Base-by-base conservation (phyloP, 2,888 invertebrate species). In the Andrena marginata region DNA sequence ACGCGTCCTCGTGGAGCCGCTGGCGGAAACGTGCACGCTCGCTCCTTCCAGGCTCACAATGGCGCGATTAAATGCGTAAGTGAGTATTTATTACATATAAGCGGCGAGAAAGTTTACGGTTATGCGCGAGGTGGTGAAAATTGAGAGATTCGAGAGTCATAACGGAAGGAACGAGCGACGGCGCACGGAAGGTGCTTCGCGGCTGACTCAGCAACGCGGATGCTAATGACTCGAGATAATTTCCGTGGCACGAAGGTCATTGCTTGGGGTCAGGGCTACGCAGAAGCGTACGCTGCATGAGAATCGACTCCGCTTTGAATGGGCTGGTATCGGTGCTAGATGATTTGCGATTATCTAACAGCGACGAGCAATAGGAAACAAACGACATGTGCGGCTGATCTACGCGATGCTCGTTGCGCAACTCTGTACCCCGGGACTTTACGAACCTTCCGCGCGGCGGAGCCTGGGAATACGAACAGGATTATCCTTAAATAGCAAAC, bases 201-300 rank as follows among this genome's bases (percentile, higher is more conserved):
- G 42, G 70, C 54, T 56, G 16, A 10, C 64, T 33, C 42, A 42
- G 65, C 72, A 82, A 77, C 80, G 76, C 51, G 81, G 80, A 85
- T 84, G 82, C 69, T 87, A 85, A 88, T 85, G 78, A 69, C 71
- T n/a, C 84, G 60, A 67, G 75, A 79, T 80, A 78, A 76, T 85
- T 86, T 78, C 80, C 79, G 72, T 33, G 65, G 65, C 56, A 16
- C n/a, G 72, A 62, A 59, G 77, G 75, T 71, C 71, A 81, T 67
- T 23, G 56, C 33, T 31, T 48, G 68, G 75, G 77, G 78, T 79
- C 85, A 77, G 62, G 60, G 35, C 60, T 60, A 49, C 16, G 60
- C 23, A 29, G 23, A 51, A 42, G 33, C 23, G 29, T 23, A 20
- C 35, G 29, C n/a, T 65, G 33, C 62, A 67, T 49, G 65, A 59